Percentiles rank a stretch among this genome's conserved stretches.
phyloP scores from a whole-genome alignment of 2,113 vertebrate genomes.

The Trichechus manatus region DNA sequence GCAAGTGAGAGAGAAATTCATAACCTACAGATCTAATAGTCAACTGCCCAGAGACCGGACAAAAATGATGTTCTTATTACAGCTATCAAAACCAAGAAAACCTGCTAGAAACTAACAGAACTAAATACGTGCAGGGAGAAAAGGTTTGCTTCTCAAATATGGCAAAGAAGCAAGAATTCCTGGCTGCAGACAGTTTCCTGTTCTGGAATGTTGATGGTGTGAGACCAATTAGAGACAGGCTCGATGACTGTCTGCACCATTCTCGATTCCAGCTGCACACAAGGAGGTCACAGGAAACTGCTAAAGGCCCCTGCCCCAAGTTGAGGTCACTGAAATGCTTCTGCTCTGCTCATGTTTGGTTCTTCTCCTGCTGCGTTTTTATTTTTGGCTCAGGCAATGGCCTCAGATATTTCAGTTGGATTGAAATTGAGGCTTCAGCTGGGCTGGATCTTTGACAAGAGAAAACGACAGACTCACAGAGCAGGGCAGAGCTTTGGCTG shows the following conservation, averaged over 20 bases:
- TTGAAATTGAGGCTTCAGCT: slow-evolving; percentile 66
- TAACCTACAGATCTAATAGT: background rate
- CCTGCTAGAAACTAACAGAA: slow-evolving; percentile 42
- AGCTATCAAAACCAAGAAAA: slow-evolving; percentile 28
- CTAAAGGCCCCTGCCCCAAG: slow-evolving; percentile 46
- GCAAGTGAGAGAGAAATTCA: background rate
- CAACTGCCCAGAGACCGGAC: background rate
- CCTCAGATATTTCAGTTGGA: slow-evolving; percentile 71
- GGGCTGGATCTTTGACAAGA: slow-evolving; percentile 63
- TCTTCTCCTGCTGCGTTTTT: slow-evolving; percentile 62
- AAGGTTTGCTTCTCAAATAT: slow-evolving; percentile 60
- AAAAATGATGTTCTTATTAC: background rate
- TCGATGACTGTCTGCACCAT: slow-evolving; percentile 11
- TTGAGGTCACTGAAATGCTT: slow-evolving; percentile 50
- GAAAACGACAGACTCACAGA: slow-evolving; percentile 35
- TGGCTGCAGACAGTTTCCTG: slow-evolving; percentile 72
- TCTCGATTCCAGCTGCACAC: slow-evolving; percentile 27
- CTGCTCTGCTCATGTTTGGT: slow-evolving; percentile 51
- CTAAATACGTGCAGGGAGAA: background rate
- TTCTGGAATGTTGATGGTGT: slow-evolving; percentile 76
- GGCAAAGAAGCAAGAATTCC: slow-evolving; percentile 74
- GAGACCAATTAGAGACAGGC: slow-evolving; percentile 76
- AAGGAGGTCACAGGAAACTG: slow-evolving; percentile 63
- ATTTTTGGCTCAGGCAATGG: slow-evolving; percentile 74
- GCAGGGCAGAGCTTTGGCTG: slow-evolving; percentile 53